phyloP scores from a whole-genome alignment of 2,113 vertebrate genomes.

The Sarotherodon lohbergeri region DNA sequence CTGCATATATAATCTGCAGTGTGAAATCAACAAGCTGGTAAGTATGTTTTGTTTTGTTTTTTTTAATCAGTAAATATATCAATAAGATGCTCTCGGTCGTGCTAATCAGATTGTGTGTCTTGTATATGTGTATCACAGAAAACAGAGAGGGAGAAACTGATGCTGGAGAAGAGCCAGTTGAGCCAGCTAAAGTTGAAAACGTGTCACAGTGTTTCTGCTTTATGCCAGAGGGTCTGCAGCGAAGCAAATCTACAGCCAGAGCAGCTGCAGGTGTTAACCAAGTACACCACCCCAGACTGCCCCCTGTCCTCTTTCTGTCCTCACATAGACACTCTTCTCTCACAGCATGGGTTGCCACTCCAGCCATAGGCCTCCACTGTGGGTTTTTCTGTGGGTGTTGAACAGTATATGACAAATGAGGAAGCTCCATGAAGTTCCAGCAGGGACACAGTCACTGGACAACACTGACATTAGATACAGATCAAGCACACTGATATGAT shows the following conservation, averaged over 20 bases:
- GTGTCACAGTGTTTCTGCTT: conserved; percentile 81
- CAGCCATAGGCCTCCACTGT: conserved; percentile 20
- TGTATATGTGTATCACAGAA: conserved; percentile 68
- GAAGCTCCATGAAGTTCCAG: conserved; percentile 9
- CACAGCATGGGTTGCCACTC: neutral
- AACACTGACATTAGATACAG: neutral
- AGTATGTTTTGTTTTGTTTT: neutral
- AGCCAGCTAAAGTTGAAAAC: conserved; percentile 81
- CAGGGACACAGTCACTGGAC: neutral
- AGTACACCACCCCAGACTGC: conserved; percentile 84
- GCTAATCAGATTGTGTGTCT: neutral
- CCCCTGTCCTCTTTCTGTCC: conserved; percentile 80
- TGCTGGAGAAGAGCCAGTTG: conserved; percentile 82
- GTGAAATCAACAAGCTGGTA: conserved; percentile 93
- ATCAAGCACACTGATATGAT: neutral
- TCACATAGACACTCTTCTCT: conserved; percentile 59
- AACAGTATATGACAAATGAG: neutral
- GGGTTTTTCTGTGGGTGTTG: neutral
- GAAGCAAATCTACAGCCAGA: conserved; percentile 85
- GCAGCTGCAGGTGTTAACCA: conserved; percentile 89
- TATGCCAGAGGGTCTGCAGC: conserved; percentile 86
- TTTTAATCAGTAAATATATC: neutral
- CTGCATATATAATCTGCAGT: conserved; percentile 92
- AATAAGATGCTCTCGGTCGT: neutral
- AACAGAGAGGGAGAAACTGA: conserved; percentile 82